Evolutionary conservation across 1,140 invertebrate species (phyloP), one percentile per base, ranked within the genome.

Genomic region (Drosophila sp.): DNA sequence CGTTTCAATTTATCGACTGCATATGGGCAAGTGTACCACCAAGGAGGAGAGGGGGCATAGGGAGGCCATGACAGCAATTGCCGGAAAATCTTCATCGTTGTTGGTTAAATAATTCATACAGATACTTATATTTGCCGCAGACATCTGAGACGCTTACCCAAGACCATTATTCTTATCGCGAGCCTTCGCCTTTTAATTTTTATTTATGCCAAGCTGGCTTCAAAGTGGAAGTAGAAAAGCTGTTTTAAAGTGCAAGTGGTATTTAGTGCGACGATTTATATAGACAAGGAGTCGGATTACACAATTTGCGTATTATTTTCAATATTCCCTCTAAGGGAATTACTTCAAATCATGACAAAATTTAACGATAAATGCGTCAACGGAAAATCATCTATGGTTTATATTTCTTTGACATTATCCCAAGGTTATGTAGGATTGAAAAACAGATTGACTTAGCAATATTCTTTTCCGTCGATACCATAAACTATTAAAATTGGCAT

Each of bases 1-100:
- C 60, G 72, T 68, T 87, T 75, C 71, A 76, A 76, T 82, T 82
- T 76, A 87, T 82, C 61, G 68, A 63, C 69, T 68, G 58, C 66
- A 58, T 78, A 60, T 66, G 64, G 8, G 3, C 23, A 50, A 61
- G 38, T 17, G 3, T 32, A 33, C 38, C 11, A 8, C 7, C 5
- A 23, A 35, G 11, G 5, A 29, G 2, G 57, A 11, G 8, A 23
- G 1, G 4, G 33, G 6, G 32, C 30, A 10, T 23, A 10, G 32
- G 60, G 29, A 8, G 38, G 11, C 33, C 17, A n/a, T 17, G 40
- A 27, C 40, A 32, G 29, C 29, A 47, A 47, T 62, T 62, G 38
- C 29, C 40, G 60, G 60, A 62, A 47, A 62, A 30, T 62, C 11
- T 62, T 30, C 60, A 44, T 44, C 40, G 29, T 25, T 62, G 60